Base-by-base conservation (phyloP, 1,140 invertebrate genomes). In the Drosophila nasuta region DNA sequence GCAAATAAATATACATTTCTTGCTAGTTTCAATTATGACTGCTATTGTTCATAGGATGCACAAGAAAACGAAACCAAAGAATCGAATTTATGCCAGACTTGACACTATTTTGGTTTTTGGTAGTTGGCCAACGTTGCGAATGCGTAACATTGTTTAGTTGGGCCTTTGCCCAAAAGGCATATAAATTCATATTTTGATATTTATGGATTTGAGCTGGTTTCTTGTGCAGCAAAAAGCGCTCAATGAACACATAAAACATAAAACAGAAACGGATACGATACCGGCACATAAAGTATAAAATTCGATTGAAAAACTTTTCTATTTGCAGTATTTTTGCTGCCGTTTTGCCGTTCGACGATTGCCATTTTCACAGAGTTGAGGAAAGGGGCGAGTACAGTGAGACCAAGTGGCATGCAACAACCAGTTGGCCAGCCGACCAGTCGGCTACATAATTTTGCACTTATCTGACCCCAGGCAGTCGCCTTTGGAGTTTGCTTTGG, bases 271-370 rank as follows among this genome's bases (percentile, higher is more conserved):
- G 76, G 59, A 79, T 72, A 71, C 58, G 71, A 72, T 43, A 77
- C 74, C 54, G 54, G 43, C 62, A 48, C 76, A 77, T 88, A 88
- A 86, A 87, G 62, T 68, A 87, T 51, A 25, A 54, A 64, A 82
- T 82, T 88, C 83, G 66, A 87, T 87, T 88, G 72, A 87, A 87
- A 87, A 87, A 88, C 79, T 87, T 87, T 25, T 66, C 56, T 75
- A 52, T 74, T 67, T 65, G 65, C 8, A 43, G 4, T 49, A 49
- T 56, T 59, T 70, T 68, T 43, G 41, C 11, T 68, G n/a, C 4
- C 62, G 5, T 52, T 65, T 28, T 25, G 20, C 25, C 52, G 38
- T 25, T 25, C 35, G 35, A 38, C 35, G 35, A 38, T 58, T 38
- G 48, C 20, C 38, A 28, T 7, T 38, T 45, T 57, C 30, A 25